Percentiles rank a stretch among this genome's conserved stretches.
Conservation (phyloP, 2,113 vertebrate species). For the Dasyurus viverrinus region DNA sequence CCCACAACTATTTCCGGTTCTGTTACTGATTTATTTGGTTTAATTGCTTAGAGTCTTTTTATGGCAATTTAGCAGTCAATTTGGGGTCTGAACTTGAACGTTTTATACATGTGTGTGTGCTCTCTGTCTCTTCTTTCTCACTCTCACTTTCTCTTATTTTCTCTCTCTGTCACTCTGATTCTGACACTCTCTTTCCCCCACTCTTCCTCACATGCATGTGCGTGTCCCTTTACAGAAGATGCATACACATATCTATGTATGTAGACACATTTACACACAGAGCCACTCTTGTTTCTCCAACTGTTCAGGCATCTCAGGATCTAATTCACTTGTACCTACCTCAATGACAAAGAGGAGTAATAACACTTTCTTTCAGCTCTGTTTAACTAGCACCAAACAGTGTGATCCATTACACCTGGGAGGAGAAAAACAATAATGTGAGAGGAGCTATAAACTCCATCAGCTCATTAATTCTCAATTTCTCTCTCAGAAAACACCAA, state of each 20-base stretch:
- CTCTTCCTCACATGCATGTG: too few species aligned
- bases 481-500: neutral
- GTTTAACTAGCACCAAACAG: neutral
- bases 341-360: neutral
- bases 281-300: neutral
- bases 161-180: too few species aligned
- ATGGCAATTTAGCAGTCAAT: too few species aligned
- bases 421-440: neutral
- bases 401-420: neutral
- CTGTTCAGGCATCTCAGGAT: neutral
- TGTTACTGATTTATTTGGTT: neutral
- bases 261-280: neutral
- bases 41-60: neutral
- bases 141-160: neutral
- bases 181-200: too few species aligned
- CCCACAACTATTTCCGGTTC: neutral
- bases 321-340: neutral
- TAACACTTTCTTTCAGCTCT: neutral
- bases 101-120: too few species aligned
- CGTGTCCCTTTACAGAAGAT: too few species aligned
- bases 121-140: neutral
- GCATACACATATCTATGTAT: too few species aligned
- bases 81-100: too few species aligned
- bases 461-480: neutral
- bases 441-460: neutral